phyloP scores from a whole-genome alignment of 1,140 invertebrate genomes.

The Cydia amplana region DNA sequence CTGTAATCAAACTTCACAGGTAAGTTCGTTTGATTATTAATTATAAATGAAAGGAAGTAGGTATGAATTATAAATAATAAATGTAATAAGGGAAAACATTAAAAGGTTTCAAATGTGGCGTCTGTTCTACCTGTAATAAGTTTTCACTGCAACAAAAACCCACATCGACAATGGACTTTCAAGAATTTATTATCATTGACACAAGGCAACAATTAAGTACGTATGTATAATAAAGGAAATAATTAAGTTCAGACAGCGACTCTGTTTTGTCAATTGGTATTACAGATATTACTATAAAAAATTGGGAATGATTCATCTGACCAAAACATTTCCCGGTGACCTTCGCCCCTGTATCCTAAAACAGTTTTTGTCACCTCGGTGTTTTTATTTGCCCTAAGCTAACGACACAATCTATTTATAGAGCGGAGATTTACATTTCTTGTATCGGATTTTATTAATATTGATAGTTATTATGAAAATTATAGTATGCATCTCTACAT shows the following conservation, averaged over 20 bases:
- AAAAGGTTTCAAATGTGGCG: too few relatives aligned
- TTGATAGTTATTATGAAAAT: conserved; percentile 21
- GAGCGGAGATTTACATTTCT: neutral
- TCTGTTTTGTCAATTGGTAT: neutral
- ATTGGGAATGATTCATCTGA: neutral
- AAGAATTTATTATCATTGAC: conserved; percentile 1
- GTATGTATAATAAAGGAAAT: neutral
- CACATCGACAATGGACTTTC: neutral
- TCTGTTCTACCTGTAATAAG: neutral
- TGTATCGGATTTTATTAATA: neutral
- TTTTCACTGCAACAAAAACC: neutral
- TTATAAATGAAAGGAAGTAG: too few relatives aligned
- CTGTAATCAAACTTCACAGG: too few relatives aligned
- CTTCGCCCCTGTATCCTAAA: neutral
- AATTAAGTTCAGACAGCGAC: neutral
- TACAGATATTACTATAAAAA: neutral
- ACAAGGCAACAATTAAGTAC: neutral
- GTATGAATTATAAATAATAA: too few relatives aligned
- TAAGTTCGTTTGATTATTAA: too few relatives aligned
- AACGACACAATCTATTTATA: neutral
- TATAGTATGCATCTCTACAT: neutral
- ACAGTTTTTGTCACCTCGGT: neutral
- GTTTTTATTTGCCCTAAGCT: neutral
- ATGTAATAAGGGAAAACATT: too few relatives aligned
- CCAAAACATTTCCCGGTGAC: neutral